These are phyloP conservation scores for Gopherus evgoodei DNA, from an alignment of 2,113 vertebrate species.

Conservation along the genomic window DNA sequence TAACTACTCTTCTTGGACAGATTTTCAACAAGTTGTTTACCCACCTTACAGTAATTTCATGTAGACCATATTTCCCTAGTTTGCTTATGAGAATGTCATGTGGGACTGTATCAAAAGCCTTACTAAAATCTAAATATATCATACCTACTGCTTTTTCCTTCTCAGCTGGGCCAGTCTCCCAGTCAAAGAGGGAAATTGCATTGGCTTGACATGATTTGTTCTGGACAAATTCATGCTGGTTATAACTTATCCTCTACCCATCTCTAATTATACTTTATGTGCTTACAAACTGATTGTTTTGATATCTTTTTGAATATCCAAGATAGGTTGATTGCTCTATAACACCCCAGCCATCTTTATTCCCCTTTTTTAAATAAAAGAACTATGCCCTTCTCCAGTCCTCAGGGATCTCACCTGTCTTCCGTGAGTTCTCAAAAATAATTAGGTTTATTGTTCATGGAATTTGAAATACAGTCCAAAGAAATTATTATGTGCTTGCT, in stretches of 20 bases:
- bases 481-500: background rate
- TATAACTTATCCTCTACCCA: background rate
- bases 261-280: background rate
- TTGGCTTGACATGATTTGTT: background rate
- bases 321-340: background rate
- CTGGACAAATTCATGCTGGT: background rate
- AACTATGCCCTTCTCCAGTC: background rate
- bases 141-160: background rate
- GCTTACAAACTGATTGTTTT: too few species aligned
- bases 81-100: background rate
- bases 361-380: background rate
- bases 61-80: background rate
- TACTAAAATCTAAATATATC: background rate
- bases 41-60: background rate
- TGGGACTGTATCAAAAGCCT: background rate
- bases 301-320: background rate
- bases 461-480: background rate
- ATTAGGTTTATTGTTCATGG: background rate
- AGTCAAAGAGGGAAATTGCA: background rate
- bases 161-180: background rate
- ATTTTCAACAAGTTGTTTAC: background rate
- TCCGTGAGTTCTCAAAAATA: background rate
- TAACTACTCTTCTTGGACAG: background rate
- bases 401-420: background rate
- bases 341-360: background rate